phyloP scores from a whole-genome alignment of 1,140 invertebrate species.

The Cotesia typhae region DNA sequence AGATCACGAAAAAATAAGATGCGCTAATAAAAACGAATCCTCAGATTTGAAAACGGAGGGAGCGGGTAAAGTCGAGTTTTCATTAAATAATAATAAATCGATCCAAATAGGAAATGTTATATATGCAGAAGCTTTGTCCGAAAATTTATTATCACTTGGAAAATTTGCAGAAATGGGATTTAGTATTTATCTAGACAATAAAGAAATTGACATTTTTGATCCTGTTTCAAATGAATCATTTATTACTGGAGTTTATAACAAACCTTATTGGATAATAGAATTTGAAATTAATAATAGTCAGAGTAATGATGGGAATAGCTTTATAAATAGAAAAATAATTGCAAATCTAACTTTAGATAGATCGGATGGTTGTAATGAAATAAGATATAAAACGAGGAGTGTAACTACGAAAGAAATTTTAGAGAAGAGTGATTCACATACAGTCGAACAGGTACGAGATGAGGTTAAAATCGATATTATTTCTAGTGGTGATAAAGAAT shows the following conservation, averaged over 20 bases:
- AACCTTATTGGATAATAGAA: constrained; percentile 38
- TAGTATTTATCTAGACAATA: constrained; percentile 26
- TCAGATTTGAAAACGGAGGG: constrained; percentile 29
- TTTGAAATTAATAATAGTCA: constrained; percentile 27
- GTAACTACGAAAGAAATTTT: neutral
- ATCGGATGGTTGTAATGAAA: neutral
- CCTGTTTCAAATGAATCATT: constrained; percentile 23
- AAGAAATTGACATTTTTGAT: constrained; percentile 28
- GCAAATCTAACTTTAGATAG: constrained; percentile 12
- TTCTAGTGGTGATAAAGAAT: neutral
- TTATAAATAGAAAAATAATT: constrained; percentile 11
- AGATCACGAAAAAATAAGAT: constrained; percentile 25
- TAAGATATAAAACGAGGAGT: neutral
- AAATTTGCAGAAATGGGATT: constrained; percentile 36
- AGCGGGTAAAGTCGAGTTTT: constrained; percentile 2
- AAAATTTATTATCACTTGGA: constrained; percentile 30
- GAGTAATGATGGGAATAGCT: constrained; percentile 3
- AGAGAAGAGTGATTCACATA: neutral
- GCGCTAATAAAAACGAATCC: constrained; percentile 30
- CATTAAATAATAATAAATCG: neutral
- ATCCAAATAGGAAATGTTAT: constrained; percentile 28
- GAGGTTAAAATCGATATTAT: neutral
- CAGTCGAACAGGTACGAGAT: neutral
- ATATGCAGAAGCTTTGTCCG: constrained; percentile 18
- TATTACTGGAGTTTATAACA: constrained; percentile 30